Percentiles rank a stretch among this genome's conserved stretches.
These are phyloP conservation scores for Dendrolimus pini DNA, from an alignment of 2,888 invertebrate species.

Conservation along the genomic window DNA sequence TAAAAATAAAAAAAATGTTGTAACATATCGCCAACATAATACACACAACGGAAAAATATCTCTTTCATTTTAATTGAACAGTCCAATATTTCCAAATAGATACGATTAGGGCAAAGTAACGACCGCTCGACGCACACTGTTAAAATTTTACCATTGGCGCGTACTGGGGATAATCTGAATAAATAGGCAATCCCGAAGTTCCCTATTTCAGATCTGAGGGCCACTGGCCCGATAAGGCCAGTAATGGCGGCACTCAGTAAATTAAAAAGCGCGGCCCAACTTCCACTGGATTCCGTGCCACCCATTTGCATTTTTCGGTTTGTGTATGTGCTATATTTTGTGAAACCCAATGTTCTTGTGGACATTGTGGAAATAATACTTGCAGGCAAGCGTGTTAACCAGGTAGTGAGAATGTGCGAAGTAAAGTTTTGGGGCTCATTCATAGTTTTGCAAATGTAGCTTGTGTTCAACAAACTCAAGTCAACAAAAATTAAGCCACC, in stretches of 20 bases:
- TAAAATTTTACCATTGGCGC: constrained; percentile 40
- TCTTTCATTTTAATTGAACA: not conserved
- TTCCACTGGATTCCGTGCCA: constrained; percentile 35
- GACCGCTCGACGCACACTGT: constrained; percentile 37
- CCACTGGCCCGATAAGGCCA: constrained; percentile 45
- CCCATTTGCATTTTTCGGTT: constrained; percentile 44
- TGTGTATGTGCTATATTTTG: constrained; percentile 1
- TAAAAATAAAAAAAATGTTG: too few species aligned
- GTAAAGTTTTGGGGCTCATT: too few species aligned
- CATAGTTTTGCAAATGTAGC: too few species aligned
- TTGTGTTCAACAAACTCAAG: too few species aligned
- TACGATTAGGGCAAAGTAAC: constrained; percentile 46
- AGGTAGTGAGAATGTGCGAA: too few species aligned
- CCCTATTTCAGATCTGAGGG: constrained; percentile 49
- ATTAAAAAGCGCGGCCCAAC: constrained; percentile 55
- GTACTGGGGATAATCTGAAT: constrained; percentile 49
- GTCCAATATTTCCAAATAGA: not conserved
- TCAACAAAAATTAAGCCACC: too few species aligned
- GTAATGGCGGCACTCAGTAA: constrained; percentile 55
- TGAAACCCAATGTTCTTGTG: not conserved
- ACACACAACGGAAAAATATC: too few species aligned
- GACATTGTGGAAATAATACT: not conserved
- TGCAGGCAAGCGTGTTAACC: not conserved
- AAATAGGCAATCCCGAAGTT: constrained; percentile 46
- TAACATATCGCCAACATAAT: too few species aligned